Evolutionary conservation across 2,888 invertebrate species (phyloP).

Genomic region (Thereva unica): DNA sequence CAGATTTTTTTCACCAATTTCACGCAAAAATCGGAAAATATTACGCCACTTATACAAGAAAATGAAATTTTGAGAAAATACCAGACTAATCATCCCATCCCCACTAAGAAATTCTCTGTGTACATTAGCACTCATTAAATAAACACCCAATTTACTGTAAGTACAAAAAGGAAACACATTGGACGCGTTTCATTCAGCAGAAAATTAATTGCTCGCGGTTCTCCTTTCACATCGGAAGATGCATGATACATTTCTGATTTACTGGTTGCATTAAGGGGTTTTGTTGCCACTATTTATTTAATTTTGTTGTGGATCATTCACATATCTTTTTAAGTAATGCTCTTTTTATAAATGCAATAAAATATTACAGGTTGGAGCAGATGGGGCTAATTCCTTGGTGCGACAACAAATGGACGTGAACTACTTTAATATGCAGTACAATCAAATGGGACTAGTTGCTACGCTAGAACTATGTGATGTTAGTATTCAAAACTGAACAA

Average conservation of each 20-base stretch:
- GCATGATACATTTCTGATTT: background rate
- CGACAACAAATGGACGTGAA: constrained; percentile 80
- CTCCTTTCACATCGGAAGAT: background rate
- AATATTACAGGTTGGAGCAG: constrained; percentile 79
- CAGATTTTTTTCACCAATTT: too few relatives aligned
- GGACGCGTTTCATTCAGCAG: too few relatives aligned
- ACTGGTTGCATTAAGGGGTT: background rate
- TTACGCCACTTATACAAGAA: too few relatives aligned
- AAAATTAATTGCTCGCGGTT: too few relatives aligned
- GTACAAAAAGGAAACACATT: too few relatives aligned
- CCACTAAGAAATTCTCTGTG: too few relatives aligned
- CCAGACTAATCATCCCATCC: too few relatives aligned
- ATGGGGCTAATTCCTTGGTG: constrained; percentile 89
- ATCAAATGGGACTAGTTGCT: constrained; percentile 91
- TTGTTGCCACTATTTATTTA: too few relatives aligned
- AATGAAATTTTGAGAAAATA: too few relatives aligned
- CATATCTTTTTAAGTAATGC: background rate
- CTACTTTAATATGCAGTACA: constrained; percentile 81
- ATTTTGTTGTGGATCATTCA: background rate
- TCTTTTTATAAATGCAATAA: background rate
- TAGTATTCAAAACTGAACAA: constrained; percentile 47
- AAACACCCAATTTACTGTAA: too few relatives aligned
- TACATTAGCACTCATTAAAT: too few relatives aligned
- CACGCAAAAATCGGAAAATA: too few relatives aligned
- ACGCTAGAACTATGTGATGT: constrained; percentile 82